A percentile compares a stretch with the other conserved stretches of the same genome.
Evolutionary conservation across 2,797 vertebrate species (phyloP).

Genomic region (Rallus crepitans): DNA sequence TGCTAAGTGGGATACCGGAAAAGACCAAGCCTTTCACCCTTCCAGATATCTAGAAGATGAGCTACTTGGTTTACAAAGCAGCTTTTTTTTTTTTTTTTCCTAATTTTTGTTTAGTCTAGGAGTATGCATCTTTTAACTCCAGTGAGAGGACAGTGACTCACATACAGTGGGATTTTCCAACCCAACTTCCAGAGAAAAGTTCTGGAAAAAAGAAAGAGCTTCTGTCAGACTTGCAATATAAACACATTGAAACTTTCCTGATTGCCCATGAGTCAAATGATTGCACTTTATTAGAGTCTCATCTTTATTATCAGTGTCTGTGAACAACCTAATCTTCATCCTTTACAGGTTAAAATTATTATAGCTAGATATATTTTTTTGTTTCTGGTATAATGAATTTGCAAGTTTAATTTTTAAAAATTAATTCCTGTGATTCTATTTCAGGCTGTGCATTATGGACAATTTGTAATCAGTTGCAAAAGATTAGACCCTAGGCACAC

Average conservation of each 20-base stretch:
- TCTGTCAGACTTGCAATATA: neutral
- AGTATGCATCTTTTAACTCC: neutral
- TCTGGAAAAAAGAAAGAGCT: no score
- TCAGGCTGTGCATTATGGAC: conserved; percentile 33
- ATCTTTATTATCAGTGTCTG: neutral
- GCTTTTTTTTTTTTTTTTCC: neutral
- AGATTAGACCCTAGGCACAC: conserved; percentile 60
- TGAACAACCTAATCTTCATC: neutral
- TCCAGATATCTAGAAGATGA: neutral
- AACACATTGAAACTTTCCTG: neutral
- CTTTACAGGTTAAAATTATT: neutral
- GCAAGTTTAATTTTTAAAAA: neutral
- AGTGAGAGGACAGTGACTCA: neutral
- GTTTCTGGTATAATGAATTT: conserved; percentile 9
- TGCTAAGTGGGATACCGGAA: neutral
- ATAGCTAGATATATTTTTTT: neutral
- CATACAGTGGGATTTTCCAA: neutral
- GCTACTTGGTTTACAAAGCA: neutral
- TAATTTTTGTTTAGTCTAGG: neutral
- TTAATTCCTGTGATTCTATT: conserved; percentile 62
- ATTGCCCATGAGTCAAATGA: neutral
- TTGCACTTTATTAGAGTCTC: neutral
- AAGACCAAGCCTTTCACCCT: neutral
- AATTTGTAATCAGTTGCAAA: conserved; percentile 72
- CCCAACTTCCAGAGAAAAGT: neutral